A percentile compares a stretch with the other conserved stretches of the same genome.
Evolutionary conservation across 2,888 invertebrate species (phyloP).

Genomic region (Zhuqinia jingwanae): DNA sequence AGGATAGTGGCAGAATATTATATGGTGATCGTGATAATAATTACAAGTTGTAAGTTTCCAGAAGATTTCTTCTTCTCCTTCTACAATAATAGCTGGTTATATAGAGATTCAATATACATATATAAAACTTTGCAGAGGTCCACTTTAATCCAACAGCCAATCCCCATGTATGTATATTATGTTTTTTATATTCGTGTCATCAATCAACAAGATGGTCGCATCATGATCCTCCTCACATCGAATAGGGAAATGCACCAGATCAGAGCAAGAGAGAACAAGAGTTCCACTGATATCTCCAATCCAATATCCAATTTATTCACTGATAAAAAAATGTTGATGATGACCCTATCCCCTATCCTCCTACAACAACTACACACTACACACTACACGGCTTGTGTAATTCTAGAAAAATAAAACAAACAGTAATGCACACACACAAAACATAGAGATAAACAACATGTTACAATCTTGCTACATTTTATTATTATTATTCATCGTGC

Average conservation of each 20-base stretch:
- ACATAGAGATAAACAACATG: constrained; percentile 13
- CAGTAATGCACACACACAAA: not conserved
- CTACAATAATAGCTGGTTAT: not conserved
- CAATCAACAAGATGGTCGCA: constrained; percentile 31
- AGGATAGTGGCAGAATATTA: not conserved
- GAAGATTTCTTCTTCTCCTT: constrained; percentile 10
- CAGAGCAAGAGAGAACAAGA: constrained; percentile 30
- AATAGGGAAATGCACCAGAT: constrained; percentile 43
- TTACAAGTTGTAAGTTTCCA: constrained; percentile 52
- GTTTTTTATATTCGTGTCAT: constrained; percentile 43
- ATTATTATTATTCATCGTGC: not conserved
- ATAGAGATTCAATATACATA: not conserved
- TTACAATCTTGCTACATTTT: not conserved
- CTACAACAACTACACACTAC: not conserved
- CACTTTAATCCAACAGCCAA: not conserved
- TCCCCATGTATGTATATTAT: constrained; percentile 21
- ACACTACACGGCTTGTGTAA: not conserved
- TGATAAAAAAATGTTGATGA: too few species aligned
- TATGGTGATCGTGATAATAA: constrained; percentile 27
- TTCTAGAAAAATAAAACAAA: not conserved
- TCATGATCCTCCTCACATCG: not conserved
- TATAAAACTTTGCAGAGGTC: not conserved
- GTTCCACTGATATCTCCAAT: not conserved
- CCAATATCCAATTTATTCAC: not conserved
- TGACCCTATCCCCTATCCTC: not conserved